Percentiles rank a stretch among this genome's conserved stretches.
These are phyloP conservation scores for Campylorhamphus procurvoides DNA, from an alignment of 2,113 vertebrate species.

Conservation along the genomic window DNA sequence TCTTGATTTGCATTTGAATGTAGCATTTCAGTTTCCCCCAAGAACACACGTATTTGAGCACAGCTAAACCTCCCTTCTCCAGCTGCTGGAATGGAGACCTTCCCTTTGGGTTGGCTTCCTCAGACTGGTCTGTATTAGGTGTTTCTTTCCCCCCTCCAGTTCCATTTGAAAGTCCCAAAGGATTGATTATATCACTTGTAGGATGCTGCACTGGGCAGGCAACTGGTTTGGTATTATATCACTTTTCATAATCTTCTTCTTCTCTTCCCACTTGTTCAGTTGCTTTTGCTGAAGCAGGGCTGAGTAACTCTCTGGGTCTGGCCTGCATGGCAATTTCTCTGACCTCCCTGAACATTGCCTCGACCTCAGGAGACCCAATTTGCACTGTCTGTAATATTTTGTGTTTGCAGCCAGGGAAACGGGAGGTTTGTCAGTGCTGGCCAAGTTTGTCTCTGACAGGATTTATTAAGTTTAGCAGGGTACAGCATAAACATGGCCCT, in stretches of 20 bases:
- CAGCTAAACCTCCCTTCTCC: neutral
- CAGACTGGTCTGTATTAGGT: neutral
- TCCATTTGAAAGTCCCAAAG: neutral
- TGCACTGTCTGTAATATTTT: neutral
- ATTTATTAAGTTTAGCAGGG: constrained; percentile 3
- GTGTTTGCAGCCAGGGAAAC: neutral
- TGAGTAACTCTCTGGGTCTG: neutral
- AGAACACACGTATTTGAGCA: neutral
- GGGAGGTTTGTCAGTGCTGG: accelerated
- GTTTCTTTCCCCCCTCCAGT: neutral
- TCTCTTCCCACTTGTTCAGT: neutral
- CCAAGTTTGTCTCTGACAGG: neutral
- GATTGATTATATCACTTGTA: neutral
- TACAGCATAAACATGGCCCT: neutral
- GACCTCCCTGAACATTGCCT: neutral
- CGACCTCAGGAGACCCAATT: neutral
- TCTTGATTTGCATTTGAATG: neutral
- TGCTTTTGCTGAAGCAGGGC: neutral
- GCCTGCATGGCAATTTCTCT: neutral
- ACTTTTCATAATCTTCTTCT: neutral
- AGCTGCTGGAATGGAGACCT: neutral
- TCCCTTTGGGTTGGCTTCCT: neutral
- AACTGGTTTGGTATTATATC: neutral
- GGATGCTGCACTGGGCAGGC: neutral
- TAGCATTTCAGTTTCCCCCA: neutral